Evolutionary conservation across 2,113 vertebrate species (phyloP), one percentile per base, ranked within the genome.

Genomic region (Odobenus rosmarus): DNA sequence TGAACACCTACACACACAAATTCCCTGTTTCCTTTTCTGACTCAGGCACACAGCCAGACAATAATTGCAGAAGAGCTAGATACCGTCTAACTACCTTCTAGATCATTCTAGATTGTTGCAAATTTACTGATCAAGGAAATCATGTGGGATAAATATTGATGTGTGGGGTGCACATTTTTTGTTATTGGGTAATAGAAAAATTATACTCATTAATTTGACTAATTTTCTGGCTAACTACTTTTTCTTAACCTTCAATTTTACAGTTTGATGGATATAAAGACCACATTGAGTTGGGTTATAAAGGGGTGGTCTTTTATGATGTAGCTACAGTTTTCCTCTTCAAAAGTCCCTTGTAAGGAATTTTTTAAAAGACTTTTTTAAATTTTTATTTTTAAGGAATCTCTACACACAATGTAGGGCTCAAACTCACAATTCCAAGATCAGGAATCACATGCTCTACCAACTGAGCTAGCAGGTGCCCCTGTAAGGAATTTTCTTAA

Each of bases 151-250:
- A 86, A 80, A 23, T 55, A 53, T 28, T 64, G 23, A 46, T 24
- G 57, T n/a, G 39, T 80, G 21, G 31, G 19, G 55, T 61, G n/a
- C 7, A 61, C 24, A 16, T 76, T 92, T 94, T 92, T 92, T 97
- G 16, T 87, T 93, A 64, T 3, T 82, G 71, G 10, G 59, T 83
- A 77, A 86, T 21, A 74, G 80, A 86, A 95, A 97, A 95, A 87
- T 61, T 42, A 69, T 7, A 49, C 19, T 62, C 18, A 92, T 33
- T 77, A 55, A 76, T 93, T 55, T 80, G 39, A 74, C 19, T 90
- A 26, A 67, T 42, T 79, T 83, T 93, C 57, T 89, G 33, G 59
- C 46, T 88, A 88, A 53, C 8, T 84, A 55, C 10, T 15, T 86
- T 95, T 51, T 57, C n/a, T 77, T 77, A 77, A 53, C 31, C 39